Percentiles rank a stretch among this genome's conserved stretches.
phyloP scores from a whole-genome alignment of 2,113 vertebrate genomes.

The Atherinomorus stipes region DNA sequence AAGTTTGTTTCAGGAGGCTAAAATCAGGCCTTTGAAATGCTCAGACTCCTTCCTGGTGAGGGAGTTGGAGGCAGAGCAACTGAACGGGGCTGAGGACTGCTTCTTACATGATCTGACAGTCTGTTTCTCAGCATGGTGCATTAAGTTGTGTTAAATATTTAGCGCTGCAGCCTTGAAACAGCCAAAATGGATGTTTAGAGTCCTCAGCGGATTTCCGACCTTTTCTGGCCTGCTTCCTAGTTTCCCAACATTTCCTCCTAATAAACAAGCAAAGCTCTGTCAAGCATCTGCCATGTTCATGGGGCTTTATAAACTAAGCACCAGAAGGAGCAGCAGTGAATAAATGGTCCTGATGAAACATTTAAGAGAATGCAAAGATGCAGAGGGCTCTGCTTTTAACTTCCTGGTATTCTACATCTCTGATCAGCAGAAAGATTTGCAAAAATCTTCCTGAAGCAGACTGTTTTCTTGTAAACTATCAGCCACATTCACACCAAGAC shows the following conservation, averaged over 20 bases:
- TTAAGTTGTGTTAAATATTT: conserved; percentile 58
- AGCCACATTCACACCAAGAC: background rate
- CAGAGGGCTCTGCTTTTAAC: background rate
- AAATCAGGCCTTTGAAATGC: conserved; percentile 10
- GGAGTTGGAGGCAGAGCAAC: conserved; percentile 5
- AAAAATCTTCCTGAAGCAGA: background rate
- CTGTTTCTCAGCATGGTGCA: conserved; percentile 48
- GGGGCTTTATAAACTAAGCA: conserved; percentile 27
- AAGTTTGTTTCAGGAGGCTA: background rate
- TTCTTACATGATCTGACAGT: conserved; percentile 22
- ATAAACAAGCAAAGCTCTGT: conserved; percentile 18
- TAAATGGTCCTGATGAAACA: background rate
- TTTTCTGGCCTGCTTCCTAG: conserved; percentile 24
- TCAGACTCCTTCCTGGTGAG: background rate
- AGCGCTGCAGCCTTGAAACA: conserved; percentile 35
- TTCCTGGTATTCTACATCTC: background rate
- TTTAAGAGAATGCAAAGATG: background rate
- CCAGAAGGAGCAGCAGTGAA: background rate
- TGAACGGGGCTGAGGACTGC: conserved; percentile 1
- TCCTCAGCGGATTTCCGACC: conserved; percentile 25
- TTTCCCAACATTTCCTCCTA: conserved; percentile 14
- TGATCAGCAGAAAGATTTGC: background rate
- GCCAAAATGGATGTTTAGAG: conserved; percentile 42
- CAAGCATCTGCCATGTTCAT: conserved; percentile 26
- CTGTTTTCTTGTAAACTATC: background rate